Evolutionary conservation across 2,888 invertebrate species (phyloP).

Genomic region (Ornithoptera priamus): DNA sequence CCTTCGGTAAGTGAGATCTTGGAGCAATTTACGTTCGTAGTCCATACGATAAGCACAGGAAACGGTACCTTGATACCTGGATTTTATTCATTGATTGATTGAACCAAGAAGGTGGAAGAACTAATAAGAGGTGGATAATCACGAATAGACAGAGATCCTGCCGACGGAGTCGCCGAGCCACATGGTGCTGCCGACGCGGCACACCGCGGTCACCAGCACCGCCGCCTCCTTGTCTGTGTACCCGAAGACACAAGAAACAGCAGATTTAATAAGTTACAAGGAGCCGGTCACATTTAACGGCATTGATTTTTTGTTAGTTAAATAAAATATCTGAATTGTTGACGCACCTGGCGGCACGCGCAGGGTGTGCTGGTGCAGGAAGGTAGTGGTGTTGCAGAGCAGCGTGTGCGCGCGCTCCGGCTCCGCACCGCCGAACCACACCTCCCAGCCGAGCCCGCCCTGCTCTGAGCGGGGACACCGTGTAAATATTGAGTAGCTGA

Average conservation of each 20-base stretch:
- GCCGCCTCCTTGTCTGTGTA: conserved; percentile 65
- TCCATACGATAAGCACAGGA: too few species aligned
- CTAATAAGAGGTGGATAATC: conserved; percentile 40
- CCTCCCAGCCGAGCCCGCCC: conserved; percentile 81
- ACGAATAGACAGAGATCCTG: conserved; percentile 90
- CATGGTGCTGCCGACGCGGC: conserved; percentile 86
- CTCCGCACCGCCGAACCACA: conserved; percentile 82
- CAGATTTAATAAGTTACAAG: too few species aligned
- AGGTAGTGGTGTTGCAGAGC: conserved; percentile 45
- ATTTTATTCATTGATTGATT: too few species aligned
- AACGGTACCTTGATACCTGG: too few species aligned
- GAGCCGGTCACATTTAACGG: too few species aligned
- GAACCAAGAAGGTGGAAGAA: too few species aligned
- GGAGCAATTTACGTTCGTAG: too few species aligned
- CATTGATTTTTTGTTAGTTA: too few species aligned
- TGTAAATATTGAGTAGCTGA: too few species aligned
- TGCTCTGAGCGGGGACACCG: conserved; percentile 50
- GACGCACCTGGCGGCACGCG: conserved; percentile 55
- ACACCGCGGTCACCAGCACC: conserved; percentile 84
- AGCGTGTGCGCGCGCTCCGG: conserved; percentile 77
- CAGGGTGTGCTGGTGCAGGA: conserved; percentile 60
- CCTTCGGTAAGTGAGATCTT: too few species aligned
- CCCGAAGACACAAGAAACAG: not conserved
- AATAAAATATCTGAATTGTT: too few species aligned
- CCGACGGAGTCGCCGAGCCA: conserved; percentile 96